phyloP scores from a whole-genome alignment of 2,888 invertebrate genomes.

The Rhaphigaster nebulosa region DNA sequence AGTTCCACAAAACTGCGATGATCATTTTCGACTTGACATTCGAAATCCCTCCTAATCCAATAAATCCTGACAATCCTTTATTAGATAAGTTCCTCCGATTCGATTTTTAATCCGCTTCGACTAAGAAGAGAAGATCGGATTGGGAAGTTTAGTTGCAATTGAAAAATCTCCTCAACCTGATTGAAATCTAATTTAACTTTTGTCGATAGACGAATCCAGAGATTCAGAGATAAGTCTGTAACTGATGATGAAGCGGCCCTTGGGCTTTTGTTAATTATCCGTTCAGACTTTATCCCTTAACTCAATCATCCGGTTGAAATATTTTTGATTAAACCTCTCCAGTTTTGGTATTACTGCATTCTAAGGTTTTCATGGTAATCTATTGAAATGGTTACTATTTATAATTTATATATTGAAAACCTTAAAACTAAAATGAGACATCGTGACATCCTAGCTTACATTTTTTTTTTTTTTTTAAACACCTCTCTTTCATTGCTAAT shows the following conservation, averaged over 20 bases:
- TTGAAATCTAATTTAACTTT: constrained; percentile 26
- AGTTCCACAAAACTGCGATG: too few species aligned
- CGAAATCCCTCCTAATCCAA: not conserved
- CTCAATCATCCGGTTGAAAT: not conserved
- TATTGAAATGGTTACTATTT: too few species aligned
- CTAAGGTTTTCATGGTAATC: too few species aligned
- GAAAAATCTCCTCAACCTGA: not conserved
- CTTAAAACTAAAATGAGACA: too few species aligned
- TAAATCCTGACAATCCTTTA: not conserved
- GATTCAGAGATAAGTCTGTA: not conserved
- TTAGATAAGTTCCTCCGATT: not conserved
- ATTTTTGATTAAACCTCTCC: not conserved
- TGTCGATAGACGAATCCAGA: not conserved
- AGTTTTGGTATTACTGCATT: not conserved
- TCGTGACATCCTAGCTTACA: too few species aligned
- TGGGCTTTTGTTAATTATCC: not conserved
- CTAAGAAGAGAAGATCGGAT: not conserved
- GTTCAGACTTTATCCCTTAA: not conserved
- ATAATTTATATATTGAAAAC: too few species aligned
- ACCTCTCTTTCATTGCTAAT: too few species aligned
- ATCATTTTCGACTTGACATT: not conserved
- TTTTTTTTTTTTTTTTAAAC: too few species aligned
- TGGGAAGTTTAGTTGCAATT: not conserved
- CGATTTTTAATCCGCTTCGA: not conserved
- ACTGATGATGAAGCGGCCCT: not conserved